These are phyloP conservation scores for Gallinago solitaria DNA, from an alignment of 2,797 vertebrate genomes.

Conservation along the genomic window DNA sequence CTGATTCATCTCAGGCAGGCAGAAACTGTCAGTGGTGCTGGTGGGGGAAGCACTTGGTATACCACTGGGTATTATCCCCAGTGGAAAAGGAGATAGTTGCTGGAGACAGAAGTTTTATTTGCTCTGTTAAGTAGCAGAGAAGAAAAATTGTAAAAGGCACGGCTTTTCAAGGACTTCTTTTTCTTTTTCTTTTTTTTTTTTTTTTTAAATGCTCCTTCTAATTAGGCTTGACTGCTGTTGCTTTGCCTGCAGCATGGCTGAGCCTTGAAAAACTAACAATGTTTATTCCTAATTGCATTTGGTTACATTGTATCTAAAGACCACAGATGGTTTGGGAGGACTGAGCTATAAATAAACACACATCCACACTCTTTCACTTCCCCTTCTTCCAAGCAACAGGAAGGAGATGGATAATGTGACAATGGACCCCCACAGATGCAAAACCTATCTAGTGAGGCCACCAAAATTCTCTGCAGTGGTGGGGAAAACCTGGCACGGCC, in stretches of 20 bases:
- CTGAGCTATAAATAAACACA: neutral
- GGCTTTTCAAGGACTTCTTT: neutral
- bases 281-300: neutral
- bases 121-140: neutral
- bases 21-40: neutral
- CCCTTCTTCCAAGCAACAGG: neutral
- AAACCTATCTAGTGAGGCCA: neutral
- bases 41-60: neutral
- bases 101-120: neutral
- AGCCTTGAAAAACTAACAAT: neutral
- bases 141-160: neutral
- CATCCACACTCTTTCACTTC: rapidly evolving
- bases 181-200: no score
- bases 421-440: rapidly evolving
- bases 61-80: neutral
- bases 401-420: neutral
- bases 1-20: neutral
- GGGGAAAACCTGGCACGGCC: neutral
- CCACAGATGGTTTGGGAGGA: neutral
- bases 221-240: neutral
- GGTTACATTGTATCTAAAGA: neutral
- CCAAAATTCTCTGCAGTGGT: neutral
- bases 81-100: neutral
- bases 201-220: neutral
- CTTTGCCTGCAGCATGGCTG: neutral